Evolutionary conservation across 2,113 vertebrate genomes (phyloP), one percentile per base, ranked within the genome.

Genomic region (Rhea americana): DNA sequence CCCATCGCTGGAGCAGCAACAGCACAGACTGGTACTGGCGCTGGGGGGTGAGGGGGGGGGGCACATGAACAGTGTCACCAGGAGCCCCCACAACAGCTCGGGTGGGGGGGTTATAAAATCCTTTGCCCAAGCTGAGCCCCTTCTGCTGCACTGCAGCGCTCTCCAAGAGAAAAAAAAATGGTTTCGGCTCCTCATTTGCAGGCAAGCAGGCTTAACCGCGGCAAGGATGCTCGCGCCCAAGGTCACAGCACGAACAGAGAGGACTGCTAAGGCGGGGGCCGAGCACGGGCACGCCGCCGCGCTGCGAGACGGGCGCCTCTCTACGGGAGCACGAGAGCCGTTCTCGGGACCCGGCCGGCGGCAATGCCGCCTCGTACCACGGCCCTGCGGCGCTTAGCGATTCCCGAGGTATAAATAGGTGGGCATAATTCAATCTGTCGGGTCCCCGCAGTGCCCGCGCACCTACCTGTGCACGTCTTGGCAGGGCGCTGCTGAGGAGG

Each of bases 381-480:
- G 0, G 47, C 37, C 19, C 35, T 11, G 1, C 6, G 2, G 1
- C 1, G 19, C 0, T 1, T 0, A 39, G 51, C 47, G 30, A 37
- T 15, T 66, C 58, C 8, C 14, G 51, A 43, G 43, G 32, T 0
- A 0, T 8, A 74, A 56, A 63, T 25, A 15, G 5, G 4, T 7
- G 32, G 68, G 39, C 32, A 32, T 19, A 30, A 55, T 61, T 76
- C 48, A 22, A 7, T 41, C 5, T 30, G 26, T 17, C 50, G 1
- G 1, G 48, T 68, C 14, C 28, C 30, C 26, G 28, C 4, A 7
- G 37, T 62, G 26, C 72, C 73, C 66, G 50, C 22, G 18, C n/a
- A 53, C 53, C 48, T 3, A 0, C 45, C 14, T 1, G 0, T 14
- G 11, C 1, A 0, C 6, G 28, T 25, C n/a, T 18, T 0, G 0